Conservation (phyloP, 2,888 invertebrate species). For the Epinotia bilunana region DNA sequence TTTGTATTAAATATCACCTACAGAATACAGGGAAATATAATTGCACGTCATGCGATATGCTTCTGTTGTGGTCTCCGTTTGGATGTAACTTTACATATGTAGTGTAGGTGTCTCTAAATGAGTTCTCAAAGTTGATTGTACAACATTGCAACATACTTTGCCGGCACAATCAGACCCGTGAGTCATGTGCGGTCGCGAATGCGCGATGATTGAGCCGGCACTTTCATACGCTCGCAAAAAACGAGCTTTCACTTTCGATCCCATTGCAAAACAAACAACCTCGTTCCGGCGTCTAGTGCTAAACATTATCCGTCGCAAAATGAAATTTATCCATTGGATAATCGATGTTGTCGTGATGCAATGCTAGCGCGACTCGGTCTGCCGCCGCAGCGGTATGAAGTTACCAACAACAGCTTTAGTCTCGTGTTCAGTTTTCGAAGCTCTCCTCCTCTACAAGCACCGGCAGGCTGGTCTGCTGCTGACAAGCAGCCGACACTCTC, state of each 20-base stretch:
- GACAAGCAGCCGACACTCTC: constrained; percentile 71
- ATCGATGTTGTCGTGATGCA: constrained; percentile 45
- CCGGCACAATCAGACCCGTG: constrained; percentile 18
- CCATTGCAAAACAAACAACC: constrained; percentile 75
- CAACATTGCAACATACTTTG: constrained; percentile 17
- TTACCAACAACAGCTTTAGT: constrained; percentile 28
- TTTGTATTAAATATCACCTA: constrained; percentile 3
- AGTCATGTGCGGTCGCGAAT: constrained; percentile 29
- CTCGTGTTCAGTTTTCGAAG: constrained; percentile 52
- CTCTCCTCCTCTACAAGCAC: constrained; percentile 86
- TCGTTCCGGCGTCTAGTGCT: constrained; percentile 53
- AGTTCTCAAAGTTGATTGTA: not conserved
- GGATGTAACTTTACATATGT: not conserved
- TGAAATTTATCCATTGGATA: constrained; percentile 56
- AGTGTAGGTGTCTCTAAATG: not conserved
- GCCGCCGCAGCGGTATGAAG: constrained; percentile 33
- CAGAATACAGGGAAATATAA: constrained; percentile 1
- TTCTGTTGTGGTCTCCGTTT: not conserved
- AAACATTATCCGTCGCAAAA: constrained; percentile 56
- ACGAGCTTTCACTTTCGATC: constrained; percentile 76
- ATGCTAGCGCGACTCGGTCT: constrained; percentile 41
- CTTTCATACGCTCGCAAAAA: constrained; percentile 74
- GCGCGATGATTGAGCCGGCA: constrained; percentile 57
- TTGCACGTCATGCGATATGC: not conserved
- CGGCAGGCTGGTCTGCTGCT: constrained; percentile 82